Evolutionary conservation across 2,888 invertebrate species (phyloP).

Genomic region (Meteorus colon): DNA sequence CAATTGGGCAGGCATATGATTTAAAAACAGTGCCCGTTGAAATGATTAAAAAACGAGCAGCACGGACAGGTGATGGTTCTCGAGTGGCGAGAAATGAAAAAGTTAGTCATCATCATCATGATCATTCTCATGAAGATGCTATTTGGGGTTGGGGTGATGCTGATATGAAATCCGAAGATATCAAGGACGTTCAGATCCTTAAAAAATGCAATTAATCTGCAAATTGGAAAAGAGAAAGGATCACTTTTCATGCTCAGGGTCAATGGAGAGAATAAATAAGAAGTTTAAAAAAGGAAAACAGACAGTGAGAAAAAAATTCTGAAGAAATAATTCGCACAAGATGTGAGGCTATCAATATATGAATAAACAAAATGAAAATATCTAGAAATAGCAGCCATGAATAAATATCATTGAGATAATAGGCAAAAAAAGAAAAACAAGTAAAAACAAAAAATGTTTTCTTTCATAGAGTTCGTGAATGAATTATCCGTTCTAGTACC

Average conservation of each 20-base stretch:
- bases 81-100: constrained; percentile 61
- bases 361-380: not conserved
- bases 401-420: not conserved
- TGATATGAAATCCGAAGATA: constrained; percentile 83
- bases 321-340: not conserved
- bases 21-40: constrained; percentile 85
- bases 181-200: constrained; percentile 70
- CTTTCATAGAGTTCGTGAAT: not conserved
- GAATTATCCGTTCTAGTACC: not conserved
- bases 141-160: constrained; percentile 91
- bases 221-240: not conserved
- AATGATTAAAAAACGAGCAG: constrained; percentile 81
- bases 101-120: constrained; percentile 66
- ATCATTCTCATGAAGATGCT: constrained; percentile 74
- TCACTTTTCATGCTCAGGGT: constrained; percentile 1
- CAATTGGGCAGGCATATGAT: constrained; percentile 88
- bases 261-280: not conserved
- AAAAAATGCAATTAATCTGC: constrained; percentile 63
- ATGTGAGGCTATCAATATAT: constrained; percentile 6
- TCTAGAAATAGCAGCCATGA: not conserved
- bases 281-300: not conserved
- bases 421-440: not conserved
- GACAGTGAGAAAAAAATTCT: not conserved
- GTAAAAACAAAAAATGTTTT: not conserved
- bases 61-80: constrained; percentile 85